Evolutionary conservation across 2,888 invertebrate genomes (phyloP).

Genomic region (Cosmia trapezina): DNA sequence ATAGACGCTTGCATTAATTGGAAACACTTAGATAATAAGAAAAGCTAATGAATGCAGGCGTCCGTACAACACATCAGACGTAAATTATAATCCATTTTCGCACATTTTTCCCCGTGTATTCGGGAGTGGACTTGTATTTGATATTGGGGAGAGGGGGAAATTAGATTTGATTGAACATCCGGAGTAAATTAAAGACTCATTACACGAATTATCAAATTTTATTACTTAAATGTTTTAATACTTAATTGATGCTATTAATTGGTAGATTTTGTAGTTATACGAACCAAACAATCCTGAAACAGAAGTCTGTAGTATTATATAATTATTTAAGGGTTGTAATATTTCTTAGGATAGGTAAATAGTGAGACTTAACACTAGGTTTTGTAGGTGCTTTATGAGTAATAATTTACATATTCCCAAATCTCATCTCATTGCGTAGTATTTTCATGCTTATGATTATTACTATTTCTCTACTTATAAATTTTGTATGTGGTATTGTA

Average conservation of each 20-base stretch:
- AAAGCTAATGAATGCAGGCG: slow-evolving; percentile 4
- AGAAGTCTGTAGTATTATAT: slow-evolving; percentile 80
- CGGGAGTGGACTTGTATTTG: slow-evolving; percentile 52
- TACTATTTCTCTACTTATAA: slow-evolving; percentile 72
- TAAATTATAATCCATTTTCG: slow-evolving; percentile 1
- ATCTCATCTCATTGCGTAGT: slow-evolving; percentile 73
- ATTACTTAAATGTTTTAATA: slow-evolving; percentile 52
- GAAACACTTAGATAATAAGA: not conserved
- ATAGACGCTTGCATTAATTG: slow-evolving; percentile 5
- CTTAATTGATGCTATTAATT: slow-evolving; percentile 61
- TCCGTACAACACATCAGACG: not conserved
- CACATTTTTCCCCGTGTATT: not conserved
- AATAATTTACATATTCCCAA: slow-evolving; percentile 73
- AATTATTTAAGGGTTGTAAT: slow-evolving; percentile 80
- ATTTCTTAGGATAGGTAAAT: slow-evolving; percentile 78
- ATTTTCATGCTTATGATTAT: slow-evolving; percentile 72
- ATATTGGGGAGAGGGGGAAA: slow-evolving; percentile 14
- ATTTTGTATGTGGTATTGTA: slow-evolving; percentile 80
- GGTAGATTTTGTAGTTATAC: slow-evolving; percentile 57
- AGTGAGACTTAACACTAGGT: slow-evolving; percentile 83
- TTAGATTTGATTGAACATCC: slow-evolving; percentile 44
- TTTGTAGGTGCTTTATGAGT: slow-evolving; percentile 78
- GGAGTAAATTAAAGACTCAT: slow-evolving; percentile 51
- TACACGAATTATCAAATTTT: slow-evolving; percentile 58
- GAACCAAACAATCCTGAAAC: slow-evolving; percentile 73